phyloP scores from a whole-genome alignment of 2,113 vertebrate genomes.

The Lagopus leucura region DNA sequence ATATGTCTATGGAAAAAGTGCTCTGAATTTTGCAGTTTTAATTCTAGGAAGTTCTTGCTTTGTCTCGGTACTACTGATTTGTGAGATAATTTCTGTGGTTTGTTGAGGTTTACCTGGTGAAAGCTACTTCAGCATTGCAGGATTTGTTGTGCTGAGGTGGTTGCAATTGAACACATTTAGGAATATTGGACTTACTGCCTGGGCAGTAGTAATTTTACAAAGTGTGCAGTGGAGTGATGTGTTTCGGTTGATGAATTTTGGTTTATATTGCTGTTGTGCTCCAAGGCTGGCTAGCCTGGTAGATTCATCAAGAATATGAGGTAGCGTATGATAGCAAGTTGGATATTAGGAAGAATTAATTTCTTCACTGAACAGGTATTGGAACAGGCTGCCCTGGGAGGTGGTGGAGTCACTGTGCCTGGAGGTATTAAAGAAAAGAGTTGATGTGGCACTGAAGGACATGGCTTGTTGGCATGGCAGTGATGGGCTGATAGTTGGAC shows the following conservation, averaged over 20 bases:
- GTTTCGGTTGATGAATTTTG: not conserved
- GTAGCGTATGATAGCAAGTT: no score
- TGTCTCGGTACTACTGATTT: not conserved
- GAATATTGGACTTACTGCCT: not conserved
- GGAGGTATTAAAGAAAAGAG: no score
- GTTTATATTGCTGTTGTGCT: not conserved
- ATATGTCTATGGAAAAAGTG: not conserved
- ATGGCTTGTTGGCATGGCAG: no score
- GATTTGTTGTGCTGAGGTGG: not conserved
- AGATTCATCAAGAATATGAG: not conserved
- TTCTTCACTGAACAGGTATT: no score
- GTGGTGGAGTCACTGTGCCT: no score
- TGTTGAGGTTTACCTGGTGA: not conserved
- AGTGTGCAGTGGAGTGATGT: not conserved
- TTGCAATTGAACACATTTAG: not conserved
- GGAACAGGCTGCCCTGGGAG: no score
- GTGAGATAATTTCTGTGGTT: not conserved
- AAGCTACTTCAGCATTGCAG: not conserved
- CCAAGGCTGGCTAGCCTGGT: not conserved
- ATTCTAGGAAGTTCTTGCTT: not conserved
- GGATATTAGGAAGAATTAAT: no score
- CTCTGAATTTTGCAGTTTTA: not conserved
- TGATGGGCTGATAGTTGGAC: no score
- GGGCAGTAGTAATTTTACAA: not conserved
- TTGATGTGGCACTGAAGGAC: no score